Evolutionary conservation across 2,113 vertebrate genomes (phyloP).

Genomic region (Macrotus californicus): DNA sequence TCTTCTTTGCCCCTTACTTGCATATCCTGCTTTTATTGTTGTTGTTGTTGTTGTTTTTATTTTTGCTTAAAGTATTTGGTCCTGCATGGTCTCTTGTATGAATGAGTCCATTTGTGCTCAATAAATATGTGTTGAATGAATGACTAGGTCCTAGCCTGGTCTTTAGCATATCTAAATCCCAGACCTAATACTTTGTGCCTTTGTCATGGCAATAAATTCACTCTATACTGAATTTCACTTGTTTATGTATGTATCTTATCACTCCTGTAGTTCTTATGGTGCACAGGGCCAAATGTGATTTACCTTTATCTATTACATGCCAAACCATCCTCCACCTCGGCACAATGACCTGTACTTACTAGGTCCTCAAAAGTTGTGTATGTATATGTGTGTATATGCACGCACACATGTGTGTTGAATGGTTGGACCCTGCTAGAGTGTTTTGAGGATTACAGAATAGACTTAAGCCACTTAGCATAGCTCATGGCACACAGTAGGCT

Average conservation of each 20-base stretch:
- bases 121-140: background rate
- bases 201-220: background rate
- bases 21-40: background rate
- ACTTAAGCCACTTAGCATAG: background rate
- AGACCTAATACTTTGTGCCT: background rate
- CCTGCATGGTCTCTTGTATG: background rate
- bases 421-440: background rate
- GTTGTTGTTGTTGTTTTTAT: background rate
- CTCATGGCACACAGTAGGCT: background rate
- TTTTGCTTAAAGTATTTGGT: background rate
- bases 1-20: background rate
- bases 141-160: background rate
- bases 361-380: background rate
- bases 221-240: background rate
- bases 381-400: background rate
- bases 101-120: background rate
- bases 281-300: background rate
- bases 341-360: background rate
- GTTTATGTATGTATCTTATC: constrained; percentile 6
- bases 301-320: background rate
- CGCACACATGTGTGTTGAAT: background rate
- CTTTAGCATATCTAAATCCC: background rate
- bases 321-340: background rate
- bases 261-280: background rate
- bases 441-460: background rate